These are phyloP conservation scores for Anthophora plumipes DNA, from an alignment of 2,888 invertebrate genomes.

Conservation along the genomic window DNA sequence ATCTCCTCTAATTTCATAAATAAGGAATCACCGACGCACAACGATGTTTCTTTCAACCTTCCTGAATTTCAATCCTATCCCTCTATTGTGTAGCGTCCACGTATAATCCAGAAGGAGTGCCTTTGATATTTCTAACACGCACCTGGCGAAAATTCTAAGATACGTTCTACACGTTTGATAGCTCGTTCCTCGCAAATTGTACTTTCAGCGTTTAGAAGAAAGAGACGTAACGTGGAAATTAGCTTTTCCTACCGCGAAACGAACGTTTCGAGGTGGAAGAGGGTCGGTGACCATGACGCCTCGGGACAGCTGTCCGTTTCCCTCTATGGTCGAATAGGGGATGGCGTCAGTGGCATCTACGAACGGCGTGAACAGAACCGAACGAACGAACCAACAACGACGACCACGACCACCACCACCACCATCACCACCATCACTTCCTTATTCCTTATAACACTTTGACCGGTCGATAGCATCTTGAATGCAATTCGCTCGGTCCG, in stretches of 20 bases:
- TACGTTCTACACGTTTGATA: no score
- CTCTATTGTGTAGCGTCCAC: no score
- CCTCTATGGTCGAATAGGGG: conserved; percentile 35
- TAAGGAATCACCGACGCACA: conserved; percentile 59
- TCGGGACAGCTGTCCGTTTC: conserved; percentile 72
- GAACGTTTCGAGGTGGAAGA: conserved; percentile 29
- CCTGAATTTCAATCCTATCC: conserved; percentile 45
- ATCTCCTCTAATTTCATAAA: conserved; percentile 65
- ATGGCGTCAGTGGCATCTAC: conserved; percentile 46
- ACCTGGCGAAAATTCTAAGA: no score
- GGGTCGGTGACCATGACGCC: conserved; percentile 72
- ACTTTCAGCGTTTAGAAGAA: neutral
- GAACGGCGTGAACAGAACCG: conserved; percentile 11
- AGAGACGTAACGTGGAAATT: neutral
- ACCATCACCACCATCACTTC: conserved; percentile 33
- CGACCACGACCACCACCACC: conserved; percentile 25
- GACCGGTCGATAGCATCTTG: conserved; percentile 75
- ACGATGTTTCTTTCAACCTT: conserved; percentile 24
- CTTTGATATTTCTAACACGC: no score
- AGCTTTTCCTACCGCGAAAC: conserved; percentile 1
- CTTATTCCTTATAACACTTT: conserved; percentile 56
- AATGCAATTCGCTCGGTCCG: conserved; percentile 75
- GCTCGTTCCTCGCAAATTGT: no score
- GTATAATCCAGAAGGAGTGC: conserved; percentile 13
- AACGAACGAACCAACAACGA: conserved; percentile 31